Percentiles rank a stretch among this genome's conserved stretches.
phyloP scores from a whole-genome alignment of 2,888 invertebrate genomes.

The Timema cristinae region DNA sequence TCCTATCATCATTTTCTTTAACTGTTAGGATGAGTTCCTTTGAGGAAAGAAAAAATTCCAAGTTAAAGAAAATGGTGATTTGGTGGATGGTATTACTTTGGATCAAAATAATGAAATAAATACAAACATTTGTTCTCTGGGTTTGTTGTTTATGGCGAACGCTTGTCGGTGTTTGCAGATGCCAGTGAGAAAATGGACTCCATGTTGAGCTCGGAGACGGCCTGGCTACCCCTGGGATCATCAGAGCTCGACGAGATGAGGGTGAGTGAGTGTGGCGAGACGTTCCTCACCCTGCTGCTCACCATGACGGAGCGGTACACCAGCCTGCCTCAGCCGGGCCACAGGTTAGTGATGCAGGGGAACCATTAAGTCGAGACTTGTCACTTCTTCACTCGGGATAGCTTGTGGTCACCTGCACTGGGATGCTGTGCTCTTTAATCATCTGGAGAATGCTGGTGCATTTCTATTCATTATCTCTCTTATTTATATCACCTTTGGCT shows the following conservation, averaged over 20 bases:
- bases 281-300: conserved; percentile 76
- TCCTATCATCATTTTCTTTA: too few relatives aligned
- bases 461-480: too few relatives aligned
- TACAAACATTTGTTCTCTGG: too few relatives aligned
- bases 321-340: conserved; percentile 76
- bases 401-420: background rate
- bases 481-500: too few relatives aligned
- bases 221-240: conserved; percentile 61
- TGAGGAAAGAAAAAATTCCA: too few relatives aligned
- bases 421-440: background rate
- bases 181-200: conserved; percentile 88
- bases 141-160: too few relatives aligned
- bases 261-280: conserved; percentile 86
- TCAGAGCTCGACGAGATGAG: conserved; percentile 51
- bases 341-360: conserved; percentile 48
- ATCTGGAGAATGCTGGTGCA: too few relatives aligned
- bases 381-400: background rate
- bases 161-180: conserved; percentile 51
- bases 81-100: too few relatives aligned
- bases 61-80: too few relatives aligned
- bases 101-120: too few relatives aligned
- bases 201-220: conserved; percentile 64
- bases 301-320: conserved; percentile 86
- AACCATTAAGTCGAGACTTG: background rate
- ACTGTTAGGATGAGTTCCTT: too few relatives aligned